Base-by-base conservation (phyloP, 2,113 vertebrate genomes). In the Mirza zaza region DNA sequence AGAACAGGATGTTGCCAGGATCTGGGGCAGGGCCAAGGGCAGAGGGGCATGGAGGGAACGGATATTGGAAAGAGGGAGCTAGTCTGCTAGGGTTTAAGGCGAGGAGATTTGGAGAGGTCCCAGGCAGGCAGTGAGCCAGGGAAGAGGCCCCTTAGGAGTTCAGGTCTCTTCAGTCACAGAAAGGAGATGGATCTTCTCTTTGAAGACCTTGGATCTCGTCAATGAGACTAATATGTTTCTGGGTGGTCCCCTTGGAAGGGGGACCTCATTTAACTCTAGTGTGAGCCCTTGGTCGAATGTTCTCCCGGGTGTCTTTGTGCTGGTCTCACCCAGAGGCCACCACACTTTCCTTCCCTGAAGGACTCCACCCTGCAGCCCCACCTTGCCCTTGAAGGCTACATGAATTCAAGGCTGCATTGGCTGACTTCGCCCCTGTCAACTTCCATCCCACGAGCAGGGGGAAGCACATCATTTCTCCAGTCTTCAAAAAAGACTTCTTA, bases 1-100 rank as follows among this genome's bases (percentile, higher is more conserved):
- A 97, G 96, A 96, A 95, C 98, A 98, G 98, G 98, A 98, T 98
- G 98, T 98, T 97, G 98, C 96, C 98, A 98, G 97, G 97, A 97
- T 97, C 97, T 20, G 88, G 96, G 97, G 97, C 98, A 96, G 97
- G 98, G 97, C 76, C 96, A 94, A 98, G 98, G 97, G 86, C 93
- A 52, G 0, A 90, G 75, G 83, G 97, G 94, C 97, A 96, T 65
- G 94, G 96, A 96, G 94, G 97, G 96, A 97, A 82, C 71, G 89
- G 95, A 91, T 90, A 96, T 52, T 96, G 86, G 96, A 94, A 96
- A 93, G 17, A 14, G 68, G 87, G 87, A 89, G 96, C 97, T 93
- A 89, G 96, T 95, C 97, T 94, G n/a, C 81, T 3, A 59, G 75
- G 71, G 73, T 29, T 59, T 42, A 25, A 86, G 97, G 82, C 1